phyloP scores from a whole-genome alignment of 2,113 vertebrate species.

The Tachuris rubrigastra region DNA sequence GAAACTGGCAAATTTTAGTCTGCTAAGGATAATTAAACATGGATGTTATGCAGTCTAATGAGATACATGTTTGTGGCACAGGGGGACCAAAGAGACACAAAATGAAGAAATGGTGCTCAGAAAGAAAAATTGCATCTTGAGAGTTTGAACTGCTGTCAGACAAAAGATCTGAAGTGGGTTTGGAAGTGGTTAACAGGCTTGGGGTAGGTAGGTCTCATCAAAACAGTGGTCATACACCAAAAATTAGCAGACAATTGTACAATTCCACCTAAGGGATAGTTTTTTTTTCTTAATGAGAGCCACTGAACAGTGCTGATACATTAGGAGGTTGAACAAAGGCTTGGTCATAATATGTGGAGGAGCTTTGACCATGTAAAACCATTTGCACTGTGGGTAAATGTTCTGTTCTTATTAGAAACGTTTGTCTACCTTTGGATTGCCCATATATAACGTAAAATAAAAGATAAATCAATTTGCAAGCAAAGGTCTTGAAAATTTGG shows the following conservation, averaged over 20 bases:
- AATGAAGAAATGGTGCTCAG: not conserved
- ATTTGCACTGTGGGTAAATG: not conserved
- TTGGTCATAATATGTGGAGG: not conserved
- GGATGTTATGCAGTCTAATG: slow-evolving; percentile 8
- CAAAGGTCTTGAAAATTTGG: not conserved
- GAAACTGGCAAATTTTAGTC: slow-evolving; percentile 54
- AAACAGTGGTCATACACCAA: not conserved
- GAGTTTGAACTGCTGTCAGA: not conserved
- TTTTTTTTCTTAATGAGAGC: not conserved
- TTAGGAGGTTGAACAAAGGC: not conserved
- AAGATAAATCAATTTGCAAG: not conserved
- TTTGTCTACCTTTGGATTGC: not conserved
- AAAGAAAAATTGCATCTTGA: not conserved
- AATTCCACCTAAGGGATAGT: not conserved
- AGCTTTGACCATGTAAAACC: not conserved
- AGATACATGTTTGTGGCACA: not conserved
- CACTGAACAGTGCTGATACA: not conserved
- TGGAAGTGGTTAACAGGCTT: not conserved
- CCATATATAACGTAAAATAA: not conserved
- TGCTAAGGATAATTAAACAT: slow-evolving; percentile 32
- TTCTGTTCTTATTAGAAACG: not conserved
- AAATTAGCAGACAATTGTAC: not conserved
- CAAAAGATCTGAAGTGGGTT: not conserved
- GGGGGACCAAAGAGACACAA: not conserved
- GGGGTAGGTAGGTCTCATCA: not conserved